Base-by-base conservation (phyloP, 2,797 vertebrate genomes). In the Alectoris magna region DNA sequence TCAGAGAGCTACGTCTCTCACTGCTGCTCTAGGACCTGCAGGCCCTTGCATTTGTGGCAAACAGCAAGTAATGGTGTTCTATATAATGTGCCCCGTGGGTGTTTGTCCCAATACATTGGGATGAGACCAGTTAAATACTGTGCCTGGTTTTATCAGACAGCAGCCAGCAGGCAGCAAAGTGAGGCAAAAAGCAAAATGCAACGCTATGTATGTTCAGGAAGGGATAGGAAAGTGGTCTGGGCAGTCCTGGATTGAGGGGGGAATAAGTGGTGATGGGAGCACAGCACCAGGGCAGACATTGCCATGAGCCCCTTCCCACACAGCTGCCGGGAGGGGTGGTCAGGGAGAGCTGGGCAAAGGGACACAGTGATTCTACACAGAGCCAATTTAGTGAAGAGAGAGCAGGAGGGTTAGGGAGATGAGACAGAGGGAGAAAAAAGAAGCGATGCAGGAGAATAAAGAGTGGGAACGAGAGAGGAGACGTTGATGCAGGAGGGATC, bases 191-290 rank as follows among this genome's bases (percentile, higher is more conserved):
- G 39, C 70, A 44, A 38, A 51, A 18, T 17, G 51, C 16, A 10
- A 53, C 29, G 51, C 51, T 16, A 18, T 17, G 27, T 27, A 79
- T 84, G 66, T 91, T 75, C 31, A 1, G 78, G 76, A 82, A 78
- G 71, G 94, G 78, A 74, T 66, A 8, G 14, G 84, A 85, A 77
- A 84, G 91, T 17, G 15, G 29, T 3, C 79, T 5, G 26, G 23
- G 96, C 97, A 96, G 96, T 97, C 97, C 95, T 96, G 97, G 97
- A 97, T 96, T 97, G 56, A 3, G 9, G 67, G 36, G 62, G 34
- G 41, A 2, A 87, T 68, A 84, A 88, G 80, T 68, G 83, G 79
- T 2, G 5, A 18, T 17, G 60, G 31, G 70, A 60, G 58, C 4
- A 5, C 23, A 0, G 79, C 1, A 31, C 24, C 2, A 11, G 71